phyloP scores from a whole-genome alignment of 2,888 invertebrate genomes.

The Ormia ochracea region DNA sequence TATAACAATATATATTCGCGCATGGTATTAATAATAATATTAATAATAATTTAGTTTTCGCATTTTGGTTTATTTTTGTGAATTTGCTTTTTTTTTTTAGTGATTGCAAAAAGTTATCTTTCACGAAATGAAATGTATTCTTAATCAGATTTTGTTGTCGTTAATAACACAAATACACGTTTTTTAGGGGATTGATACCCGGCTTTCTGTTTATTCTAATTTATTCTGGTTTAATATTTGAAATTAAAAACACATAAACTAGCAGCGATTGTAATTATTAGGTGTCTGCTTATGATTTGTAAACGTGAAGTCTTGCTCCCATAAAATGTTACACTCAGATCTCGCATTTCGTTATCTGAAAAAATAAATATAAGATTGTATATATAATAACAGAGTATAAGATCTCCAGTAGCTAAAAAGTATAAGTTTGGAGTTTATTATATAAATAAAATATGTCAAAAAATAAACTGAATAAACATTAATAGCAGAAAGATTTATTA shows the following conservation, averaged over 20 bases:
- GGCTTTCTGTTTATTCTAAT: constrained; percentile 7
- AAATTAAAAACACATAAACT: constrained; percentile 34
- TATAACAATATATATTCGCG: not conserved
- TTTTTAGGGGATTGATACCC: constrained; percentile 27
- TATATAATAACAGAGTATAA: too few species aligned
- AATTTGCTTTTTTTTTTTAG: constrained; percentile 52
- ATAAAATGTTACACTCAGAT: constrained; percentile 76
- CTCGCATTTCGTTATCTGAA: constrained; percentile 77
- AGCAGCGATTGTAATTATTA: constrained; percentile 21
- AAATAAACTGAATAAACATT: too few species aligned
- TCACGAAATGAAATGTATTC: constrained; percentile 47
- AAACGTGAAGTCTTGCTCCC: constrained; percentile 69
- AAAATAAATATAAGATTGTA: too few species aligned
- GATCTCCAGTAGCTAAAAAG: too few species aligned
- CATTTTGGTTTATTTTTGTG: constrained; percentile 19
- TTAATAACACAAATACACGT: constrained; percentile 8
- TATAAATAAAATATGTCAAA: too few species aligned
- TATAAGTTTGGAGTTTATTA: too few species aligned
- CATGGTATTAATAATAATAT: constrained; percentile 38
- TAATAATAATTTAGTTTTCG: too few species aligned
- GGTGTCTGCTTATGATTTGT: constrained; percentile 51
- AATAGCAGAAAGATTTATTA: too few species aligned
- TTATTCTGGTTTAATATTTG: constrained; percentile 7
- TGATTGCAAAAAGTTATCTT: constrained; percentile 52
- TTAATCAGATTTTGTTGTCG: constrained; percentile 18